These are phyloP conservation scores for Drosophila putrida DNA, from an alignment of 2,888 invertebrate species.

Conservation along the genomic window DNA sequence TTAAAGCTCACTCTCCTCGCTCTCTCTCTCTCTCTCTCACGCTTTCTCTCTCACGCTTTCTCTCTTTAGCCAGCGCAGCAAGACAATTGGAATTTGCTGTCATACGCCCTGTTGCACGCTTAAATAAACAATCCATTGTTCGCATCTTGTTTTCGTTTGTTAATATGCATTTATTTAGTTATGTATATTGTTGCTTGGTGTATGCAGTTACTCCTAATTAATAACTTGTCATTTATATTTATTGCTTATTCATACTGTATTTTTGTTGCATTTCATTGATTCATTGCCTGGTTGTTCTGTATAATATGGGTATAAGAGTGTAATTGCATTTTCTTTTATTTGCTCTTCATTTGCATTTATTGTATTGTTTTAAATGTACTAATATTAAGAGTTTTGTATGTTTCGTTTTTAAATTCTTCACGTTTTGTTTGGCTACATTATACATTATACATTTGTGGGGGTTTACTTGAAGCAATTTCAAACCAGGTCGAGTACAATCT, in stretches of 20 bases:
- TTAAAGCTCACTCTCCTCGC: conserved; percentile 33
- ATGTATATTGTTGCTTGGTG: conserved; percentile 59
- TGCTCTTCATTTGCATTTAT: conserved; percentile 36
- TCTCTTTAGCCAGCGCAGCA: conserved; percentile 30
- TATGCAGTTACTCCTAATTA: conserved; percentile 63
- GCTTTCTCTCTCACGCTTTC: conserved; percentile 6
- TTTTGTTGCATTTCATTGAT: conserved; percentile 17
- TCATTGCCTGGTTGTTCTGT: conserved; percentile 25
- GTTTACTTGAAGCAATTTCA: conserved; percentile 60
- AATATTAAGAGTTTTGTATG: conserved; percentile 54
- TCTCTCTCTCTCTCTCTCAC: conserved; percentile 5
- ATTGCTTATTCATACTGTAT: conserved; percentile 63
- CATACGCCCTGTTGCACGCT: conserved; percentile 68
- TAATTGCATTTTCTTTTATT: conserved; percentile 46
- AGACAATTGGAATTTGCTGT: conserved; percentile 1
- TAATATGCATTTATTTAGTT: conserved; percentile 69
- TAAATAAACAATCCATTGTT: neutral
- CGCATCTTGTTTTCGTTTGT: conserved; percentile 5
- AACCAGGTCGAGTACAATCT: conserved; percentile 52
- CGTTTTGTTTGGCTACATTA: conserved; percentile 42
- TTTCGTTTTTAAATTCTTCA: conserved; percentile 58
- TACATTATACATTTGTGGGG: conserved; percentile 44
- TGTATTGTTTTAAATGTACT: conserved; percentile 51
- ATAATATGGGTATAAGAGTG: conserved; percentile 44
- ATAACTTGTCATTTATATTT: conserved; percentile 57